A percentile compares a stretch with the other conserved stretches of the same genome.
Conservation (phyloP, 1,140 invertebrate species). For the Delia radicum region DNA sequence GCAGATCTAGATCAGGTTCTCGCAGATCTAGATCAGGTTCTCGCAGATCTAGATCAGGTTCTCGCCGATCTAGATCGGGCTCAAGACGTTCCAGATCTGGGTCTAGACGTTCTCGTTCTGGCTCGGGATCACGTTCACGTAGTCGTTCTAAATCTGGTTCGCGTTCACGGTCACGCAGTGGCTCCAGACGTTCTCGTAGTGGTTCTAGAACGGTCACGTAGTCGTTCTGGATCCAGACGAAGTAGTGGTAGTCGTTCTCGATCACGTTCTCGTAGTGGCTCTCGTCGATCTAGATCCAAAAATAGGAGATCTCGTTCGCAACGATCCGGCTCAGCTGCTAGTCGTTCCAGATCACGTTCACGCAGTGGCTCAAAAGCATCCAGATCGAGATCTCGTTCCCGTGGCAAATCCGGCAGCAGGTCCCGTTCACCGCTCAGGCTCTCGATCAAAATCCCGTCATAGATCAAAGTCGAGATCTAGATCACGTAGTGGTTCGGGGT, state of each 20-base stretch:
- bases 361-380: slow-evolving; percentile 34
- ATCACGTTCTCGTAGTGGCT: slow-evolving; percentile 51
- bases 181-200: slow-evolving; percentile 52
- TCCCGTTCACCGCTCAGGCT: slow-evolving; percentile 25
- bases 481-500: slow-evolving; percentile 53
- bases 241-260: slow-evolving; percentile 35
- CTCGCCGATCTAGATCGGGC: slow-evolving; percentile 37
- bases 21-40: slow-evolving; percentile 53
- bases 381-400: slow-evolving; percentile 48
- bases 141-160: slow-evolving; percentile 49
- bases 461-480: slow-evolving; percentile 47
- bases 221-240: slow-evolving; percentile 34
- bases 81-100: slow-evolving; percentile 32
- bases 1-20: slow-evolving; percentile 49
- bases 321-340: slow-evolving; percentile 48
- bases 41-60: slow-evolving; percentile 51
- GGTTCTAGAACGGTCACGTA: slow-evolving; percentile 53
- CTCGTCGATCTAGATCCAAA: slow-evolving; percentile 47
- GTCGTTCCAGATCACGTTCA: slow-evolving; percentile 36
- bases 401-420: slow-evolving; percentile 36
- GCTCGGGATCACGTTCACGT: slow-evolving; percentile 51
- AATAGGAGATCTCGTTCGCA: slow-evolving; percentile 31
- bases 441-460: slow-evolving; percentile 40
- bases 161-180: slow-evolving; percentile 46
- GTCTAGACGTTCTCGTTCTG: slow-evolving; percentile 49